Evolutionary conservation across 2,113 vertebrate genomes (phyloP), one percentile per base, ranked within the genome.

Genomic region (Pelecanus crispus): DNA sequence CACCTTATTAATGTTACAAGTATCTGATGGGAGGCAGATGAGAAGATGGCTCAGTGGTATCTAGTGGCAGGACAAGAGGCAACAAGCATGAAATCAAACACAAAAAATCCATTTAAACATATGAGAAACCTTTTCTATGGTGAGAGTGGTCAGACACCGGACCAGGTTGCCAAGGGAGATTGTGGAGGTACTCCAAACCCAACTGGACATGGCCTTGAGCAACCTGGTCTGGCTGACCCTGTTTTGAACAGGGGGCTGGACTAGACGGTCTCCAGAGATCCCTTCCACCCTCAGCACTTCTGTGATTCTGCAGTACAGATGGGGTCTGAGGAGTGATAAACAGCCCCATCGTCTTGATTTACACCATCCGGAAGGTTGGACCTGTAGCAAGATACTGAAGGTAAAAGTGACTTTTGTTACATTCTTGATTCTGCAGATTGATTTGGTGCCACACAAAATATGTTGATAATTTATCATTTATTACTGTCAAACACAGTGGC

Each of bases 91-190:
- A 59, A 82, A 79, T 44, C 8, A 81, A 62, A 45, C 7, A 53
- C 3, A 40, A 58, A 87, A 77, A 45, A 5, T 10, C 25, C 11
- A 40, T 34, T 80, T 66, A 90, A 92, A 70, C 12, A 28, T 28
- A 73, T 10, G 12, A n/a, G 40, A 44, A 49, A 0, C 2, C 4
- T 17, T 28, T 73, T 44, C 36, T n/a, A 5, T 1, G 1, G 22
- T 36, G 29, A 56, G 26, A 29, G 9, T 11, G 17, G 24, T 29
- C 53, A 85, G 22, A 42, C 40, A 32, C 4, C 20, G 45, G 55
- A 25, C 31, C 4, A 15, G 22, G 8, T 16, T 65, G 34, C 32
- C 52, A 73, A 49, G 19, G 38, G 36, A 49, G 8, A 9, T 17
- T 68, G 31, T 78, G 71, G 16, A 65, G 36, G 15, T 29, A 32